Conservation (phyloP, 2,888 invertebrate species). For the Argynnis bischoffii region DNA sequence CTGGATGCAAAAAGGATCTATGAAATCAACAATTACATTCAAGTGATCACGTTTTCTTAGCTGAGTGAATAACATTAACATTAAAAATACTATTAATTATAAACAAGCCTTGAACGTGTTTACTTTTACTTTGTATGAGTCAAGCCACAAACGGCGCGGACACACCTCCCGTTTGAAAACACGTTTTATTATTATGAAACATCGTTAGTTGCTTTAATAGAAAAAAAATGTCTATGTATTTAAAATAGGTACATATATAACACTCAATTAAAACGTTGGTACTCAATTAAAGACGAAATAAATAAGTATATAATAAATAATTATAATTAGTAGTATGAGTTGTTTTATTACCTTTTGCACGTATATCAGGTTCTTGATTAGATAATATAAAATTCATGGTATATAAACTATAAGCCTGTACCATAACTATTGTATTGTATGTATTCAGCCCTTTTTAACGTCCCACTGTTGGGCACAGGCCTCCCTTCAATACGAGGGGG, state of each 20-base stretch:
- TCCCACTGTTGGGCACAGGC: no score
- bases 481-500: no score
- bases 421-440: no score
- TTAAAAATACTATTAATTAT: constrained; percentile 27
- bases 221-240: not conserved
- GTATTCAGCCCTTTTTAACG: no score
- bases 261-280: not conserved
- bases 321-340: no score
- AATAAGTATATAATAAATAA: no score
- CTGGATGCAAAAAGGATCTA: not conserved
- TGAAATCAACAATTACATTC: constrained; percentile 5
- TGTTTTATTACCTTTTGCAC: no score
- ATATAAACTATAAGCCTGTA: no score
- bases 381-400: no score
- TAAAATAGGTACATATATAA: not conserved
- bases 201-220: constrained; percentile 5
- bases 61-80: constrained; percentile 25
- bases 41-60: constrained; percentile 21
- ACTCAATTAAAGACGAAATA: no score
- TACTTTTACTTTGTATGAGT: constrained; percentile 37
- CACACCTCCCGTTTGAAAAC: constrained; percentile 55
- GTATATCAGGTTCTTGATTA: no score
- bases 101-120: constrained; percentile 46
- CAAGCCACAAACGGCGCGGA: constrained; percentile 40
- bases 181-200: constrained; percentile 33